Evolutionary conservation across 2,797 vertebrate genomes (phyloP), one percentile per base, ranked within the genome.

Genomic region (Mionectes olivaceus): DNA sequence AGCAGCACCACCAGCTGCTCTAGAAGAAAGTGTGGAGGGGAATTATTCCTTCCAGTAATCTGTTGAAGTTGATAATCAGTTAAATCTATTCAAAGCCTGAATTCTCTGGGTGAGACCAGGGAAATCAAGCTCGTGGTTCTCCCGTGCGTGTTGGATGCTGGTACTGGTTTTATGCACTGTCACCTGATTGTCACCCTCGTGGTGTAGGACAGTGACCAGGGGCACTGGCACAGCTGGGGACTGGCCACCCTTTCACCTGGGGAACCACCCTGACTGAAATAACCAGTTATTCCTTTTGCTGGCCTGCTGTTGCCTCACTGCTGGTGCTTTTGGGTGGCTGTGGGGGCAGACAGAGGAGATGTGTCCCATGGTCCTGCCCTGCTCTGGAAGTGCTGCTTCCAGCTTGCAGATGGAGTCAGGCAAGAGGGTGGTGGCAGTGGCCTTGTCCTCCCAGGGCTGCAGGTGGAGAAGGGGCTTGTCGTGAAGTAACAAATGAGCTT

Each of bases 291-390:
- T 59, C 6, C 11, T 79, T 68, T 39, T 52, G 47, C 25, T 73
- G 35, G 46, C 16, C 5, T 44, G 11, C 22, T 25, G 11, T 68
- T 69, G 35, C 39, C 52, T 35, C 8, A n/a, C 84, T 73, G 25
- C 35, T 27, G 43, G n/a, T 13, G 30, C 55, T 43, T 52, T 73
- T 49, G 73, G 17, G 35, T 30, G 7, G 41, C 25, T 56, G 18
- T 60, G 43, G 57, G 55, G 70, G 59, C 60, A n/a, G 52, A 33
- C 33, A 44, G 61, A 47, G 80, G 25, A 80, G 33, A 43, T 44
- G 3, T 32, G 22, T 47, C 37, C 5, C 0, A 0, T 13, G 30
- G 65, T 91, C n/a, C 82, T 55, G 2, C 76, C 25, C 39, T 47
- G 67, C 71, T 85, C 76, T 63, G 64, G 43, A 63, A 11, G 11